Evolutionary conservation across 2,113 vertebrate genomes (phyloP).

Genomic region (Pycnonotus jocosus): DNA sequence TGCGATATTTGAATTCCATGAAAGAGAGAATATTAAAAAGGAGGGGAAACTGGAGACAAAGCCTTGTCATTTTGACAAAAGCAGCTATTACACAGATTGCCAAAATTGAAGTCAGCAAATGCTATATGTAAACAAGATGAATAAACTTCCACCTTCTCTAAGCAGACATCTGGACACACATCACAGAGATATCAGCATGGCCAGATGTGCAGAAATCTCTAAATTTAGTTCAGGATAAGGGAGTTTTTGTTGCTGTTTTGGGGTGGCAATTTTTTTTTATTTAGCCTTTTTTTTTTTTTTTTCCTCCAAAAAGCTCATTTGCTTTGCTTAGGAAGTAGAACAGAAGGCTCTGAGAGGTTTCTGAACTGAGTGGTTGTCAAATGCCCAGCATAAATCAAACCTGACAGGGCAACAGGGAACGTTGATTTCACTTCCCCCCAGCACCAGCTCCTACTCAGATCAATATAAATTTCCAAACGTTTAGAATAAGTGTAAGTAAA

Average conservation of each 20-base stretch:
- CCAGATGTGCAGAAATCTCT: conserved; percentile 25
- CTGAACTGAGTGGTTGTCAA: conserved; percentile 29
- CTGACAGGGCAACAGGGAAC: background rate
- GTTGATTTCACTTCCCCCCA: background rate
- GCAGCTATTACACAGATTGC: background rate
- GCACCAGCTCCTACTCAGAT: background rate
- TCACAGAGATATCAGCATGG: background rate
- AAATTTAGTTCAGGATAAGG: background rate
- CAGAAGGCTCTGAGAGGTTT: conserved; percentile 22
- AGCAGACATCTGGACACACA: conserved; percentile 10
- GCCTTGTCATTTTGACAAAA: background rate
- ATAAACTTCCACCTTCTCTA: background rate
- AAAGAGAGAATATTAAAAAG: background rate
- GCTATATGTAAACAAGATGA: background rate
- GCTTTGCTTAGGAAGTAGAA: background rate
- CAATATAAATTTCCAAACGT: conserved; percentile 1
- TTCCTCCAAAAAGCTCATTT: background rate
- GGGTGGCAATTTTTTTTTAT: background rate
- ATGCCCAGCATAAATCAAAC: conserved; percentile 42
- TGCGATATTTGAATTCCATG: background rate
- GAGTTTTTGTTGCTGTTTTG: background rate
- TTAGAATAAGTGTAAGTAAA: background rate
- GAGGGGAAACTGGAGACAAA: background rate
- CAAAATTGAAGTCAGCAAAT: conserved; percentile 38
- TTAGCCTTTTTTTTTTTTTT: background rate